Percentiles rank a stretch among this genome's conserved stretches.
phyloP scores from a whole-genome alignment of 2,797 vertebrate species.

The Cercopithecus diana region DNA sequence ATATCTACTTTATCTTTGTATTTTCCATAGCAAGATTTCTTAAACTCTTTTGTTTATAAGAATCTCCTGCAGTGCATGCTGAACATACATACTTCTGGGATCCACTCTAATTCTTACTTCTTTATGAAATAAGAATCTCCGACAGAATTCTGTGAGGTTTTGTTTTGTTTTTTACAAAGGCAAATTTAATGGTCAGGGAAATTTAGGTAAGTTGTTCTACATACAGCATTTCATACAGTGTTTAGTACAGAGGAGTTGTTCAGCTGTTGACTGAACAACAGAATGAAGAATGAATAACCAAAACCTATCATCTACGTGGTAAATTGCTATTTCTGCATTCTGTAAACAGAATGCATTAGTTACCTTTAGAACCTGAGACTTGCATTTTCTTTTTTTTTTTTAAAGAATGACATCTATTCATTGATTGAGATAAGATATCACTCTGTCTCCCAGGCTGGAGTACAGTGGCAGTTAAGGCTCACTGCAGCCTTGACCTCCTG shows the following conservation, averaged over 20 bases:
- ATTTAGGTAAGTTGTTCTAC: not conserved
- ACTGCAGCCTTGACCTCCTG: not conserved
- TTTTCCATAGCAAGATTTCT: not conserved
- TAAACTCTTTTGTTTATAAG: conserved; percentile 7
- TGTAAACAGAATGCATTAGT: not conserved
- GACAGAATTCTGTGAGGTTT: not conserved
- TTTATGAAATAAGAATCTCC: not conserved
- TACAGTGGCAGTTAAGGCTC: not conserved
- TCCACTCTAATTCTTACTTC: not conserved
- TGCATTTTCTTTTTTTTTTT: not conserved
- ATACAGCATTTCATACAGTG: not conserved
- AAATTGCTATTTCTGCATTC: not conserved
- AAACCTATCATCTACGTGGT: not conserved
- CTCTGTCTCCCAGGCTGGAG: not conserved
- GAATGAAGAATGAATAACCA: not conserved
- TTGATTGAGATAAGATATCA: not conserved
- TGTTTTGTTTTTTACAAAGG: not conserved
- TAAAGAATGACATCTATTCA: not conserved
- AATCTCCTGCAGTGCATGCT: not conserved
- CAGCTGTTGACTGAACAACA: not conserved
- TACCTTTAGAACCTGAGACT: not conserved
- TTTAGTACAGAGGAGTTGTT: not conserved
- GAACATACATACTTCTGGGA: not conserved
- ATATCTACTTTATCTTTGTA: not conserved
- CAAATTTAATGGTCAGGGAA: not conserved